Conservation (phyloP, 2,888 invertebrate species). For the Macrosiphum euphorbiae region DNA sequence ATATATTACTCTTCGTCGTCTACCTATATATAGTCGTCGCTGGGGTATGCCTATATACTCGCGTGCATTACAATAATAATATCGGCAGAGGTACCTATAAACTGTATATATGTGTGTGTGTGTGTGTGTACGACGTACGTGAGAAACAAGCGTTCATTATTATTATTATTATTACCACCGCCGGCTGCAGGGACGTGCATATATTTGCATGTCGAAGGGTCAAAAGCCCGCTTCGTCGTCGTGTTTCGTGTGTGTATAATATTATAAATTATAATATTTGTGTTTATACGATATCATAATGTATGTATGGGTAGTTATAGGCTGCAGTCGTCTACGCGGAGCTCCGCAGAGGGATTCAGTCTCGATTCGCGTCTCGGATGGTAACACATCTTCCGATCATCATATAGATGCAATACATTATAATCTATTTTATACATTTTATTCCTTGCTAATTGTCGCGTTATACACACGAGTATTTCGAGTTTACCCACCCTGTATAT, state of each 20-base stretch:
- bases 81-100: background rate
- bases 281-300: background rate
- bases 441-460: background rate
- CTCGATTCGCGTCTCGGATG: background rate
- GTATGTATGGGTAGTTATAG: background rate
- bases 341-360: background rate
- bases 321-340: background rate
- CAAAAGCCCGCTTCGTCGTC: background rate
- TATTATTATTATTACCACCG: constrained; percentile 48
- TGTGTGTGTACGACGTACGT: constrained; percentile 14
- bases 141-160: constrained; percentile 62
- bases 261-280: background rate
- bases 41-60: background rate
- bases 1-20: constrained; percentile 16
- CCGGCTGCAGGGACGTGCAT: constrained; percentile 48
- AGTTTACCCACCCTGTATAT: background rate
- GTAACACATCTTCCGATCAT: background rate
- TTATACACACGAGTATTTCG: background rate
- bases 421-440: background rate
- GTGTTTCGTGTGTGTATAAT: background rate
- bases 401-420: background rate
- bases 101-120: background rate
- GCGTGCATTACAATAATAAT: constrained; percentile 8
- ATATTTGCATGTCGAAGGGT: constrained; percentile 50
- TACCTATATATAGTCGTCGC: background rate